phyloP scores from a whole-genome alignment of 2,113 vertebrate species.

The Campylomormyrus numenius region DNA sequence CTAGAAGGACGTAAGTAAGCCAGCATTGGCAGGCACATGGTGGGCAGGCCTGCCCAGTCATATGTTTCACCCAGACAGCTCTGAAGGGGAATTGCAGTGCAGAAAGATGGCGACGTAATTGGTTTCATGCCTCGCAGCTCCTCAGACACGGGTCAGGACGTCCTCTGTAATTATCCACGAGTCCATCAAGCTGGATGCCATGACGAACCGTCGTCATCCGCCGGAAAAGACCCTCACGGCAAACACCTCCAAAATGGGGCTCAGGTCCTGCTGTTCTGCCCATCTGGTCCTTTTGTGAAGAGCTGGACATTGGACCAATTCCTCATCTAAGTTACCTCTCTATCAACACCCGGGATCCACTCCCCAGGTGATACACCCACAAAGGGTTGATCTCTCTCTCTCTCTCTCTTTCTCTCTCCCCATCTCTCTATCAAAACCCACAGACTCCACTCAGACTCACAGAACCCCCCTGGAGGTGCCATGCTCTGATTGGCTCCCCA shows the following conservation, averaged over 20 bases:
- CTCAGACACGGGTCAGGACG: conserved; percentile 28
- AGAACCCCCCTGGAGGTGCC: neutral
- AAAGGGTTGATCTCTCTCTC: neutral
- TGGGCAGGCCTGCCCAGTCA: neutral
- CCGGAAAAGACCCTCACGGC: neutral
- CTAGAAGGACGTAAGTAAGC: neutral
- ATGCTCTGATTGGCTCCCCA: neutral
- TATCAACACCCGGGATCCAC: neutral
- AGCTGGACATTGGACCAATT: neutral
- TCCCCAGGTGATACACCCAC: neutral
- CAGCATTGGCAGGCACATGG: neutral
- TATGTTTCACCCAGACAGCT: neutral
- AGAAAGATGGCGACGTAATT: conserved; percentile 25
- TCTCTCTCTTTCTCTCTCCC: neutral
- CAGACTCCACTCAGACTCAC: neutral
- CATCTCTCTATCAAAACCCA: neutral
- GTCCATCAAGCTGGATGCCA: neutral
- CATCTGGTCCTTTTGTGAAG: neutral
- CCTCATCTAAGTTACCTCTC: neutral
- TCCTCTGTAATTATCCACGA: conserved; percentile 23
- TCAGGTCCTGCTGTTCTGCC: neutral
- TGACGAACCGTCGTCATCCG: neutral
- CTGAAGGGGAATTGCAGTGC: conserved; percentile 2
- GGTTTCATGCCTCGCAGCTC: conserved; percentile 24
- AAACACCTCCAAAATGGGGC: neutral